Conservation (phyloP, 2,797 vertebrate genomes). For the Anas acuta region DNA sequence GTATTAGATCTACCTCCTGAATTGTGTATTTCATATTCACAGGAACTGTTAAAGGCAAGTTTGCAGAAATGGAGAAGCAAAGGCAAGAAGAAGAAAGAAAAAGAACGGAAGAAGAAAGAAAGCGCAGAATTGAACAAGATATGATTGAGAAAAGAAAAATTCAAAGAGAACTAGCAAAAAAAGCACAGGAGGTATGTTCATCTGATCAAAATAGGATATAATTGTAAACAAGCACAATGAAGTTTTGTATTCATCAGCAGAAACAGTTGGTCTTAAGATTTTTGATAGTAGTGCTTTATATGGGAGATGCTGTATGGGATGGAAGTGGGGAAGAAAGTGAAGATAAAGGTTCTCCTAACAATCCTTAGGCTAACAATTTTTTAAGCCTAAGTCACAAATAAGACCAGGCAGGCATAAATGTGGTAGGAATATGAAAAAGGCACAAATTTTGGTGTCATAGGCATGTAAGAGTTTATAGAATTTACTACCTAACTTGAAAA, state of each 20-base stretch:
- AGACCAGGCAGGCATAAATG: neutral
- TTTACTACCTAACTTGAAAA: neutral
- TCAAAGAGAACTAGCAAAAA: slow-evolving; percentile 93
- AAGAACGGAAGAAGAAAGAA: slow-evolving; percentile 90
- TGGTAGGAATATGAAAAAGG: neutral
- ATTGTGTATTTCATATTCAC: neutral
- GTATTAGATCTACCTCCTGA: neutral
- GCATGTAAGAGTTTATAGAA: neutral
- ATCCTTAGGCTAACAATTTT: neutral
- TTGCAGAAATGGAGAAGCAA: slow-evolving; percentile 98
- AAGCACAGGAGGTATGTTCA: slow-evolving; percentile 87
- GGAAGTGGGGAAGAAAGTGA: neutral
- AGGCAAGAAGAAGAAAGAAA: slow-evolving; percentile 92
- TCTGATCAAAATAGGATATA: neutral
- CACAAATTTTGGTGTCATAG: neutral
- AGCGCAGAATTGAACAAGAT: slow-evolving; percentile 91
- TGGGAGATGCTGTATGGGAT: neutral
- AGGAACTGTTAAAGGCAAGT: slow-evolving; percentile 98
- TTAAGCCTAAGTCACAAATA: neutral
- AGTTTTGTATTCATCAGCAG: neutral
- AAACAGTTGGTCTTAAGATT: neutral
- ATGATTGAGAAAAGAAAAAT: slow-evolving; percentile 95
- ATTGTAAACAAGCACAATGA: neutral
- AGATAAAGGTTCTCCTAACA: neutral
- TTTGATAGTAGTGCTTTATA: neutral